These are phyloP conservation scores for Nothoprocta perdicaria DNA, from an alignment of 2,113 vertebrate genomes.

Conservation along the genomic window DNA sequence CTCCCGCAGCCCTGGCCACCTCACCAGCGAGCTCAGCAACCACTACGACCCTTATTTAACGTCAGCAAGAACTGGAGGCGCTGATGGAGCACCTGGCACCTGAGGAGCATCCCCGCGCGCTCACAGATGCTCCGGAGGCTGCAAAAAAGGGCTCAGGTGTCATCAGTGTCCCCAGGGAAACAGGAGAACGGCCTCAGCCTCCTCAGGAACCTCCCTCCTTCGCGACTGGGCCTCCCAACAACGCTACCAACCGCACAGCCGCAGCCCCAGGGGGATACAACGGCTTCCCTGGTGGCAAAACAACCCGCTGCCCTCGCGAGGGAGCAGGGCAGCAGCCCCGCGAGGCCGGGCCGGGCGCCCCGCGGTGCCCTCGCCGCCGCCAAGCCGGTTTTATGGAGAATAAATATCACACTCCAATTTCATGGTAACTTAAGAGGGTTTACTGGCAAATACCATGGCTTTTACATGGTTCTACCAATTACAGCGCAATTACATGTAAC, in stretches of 20 bases:
- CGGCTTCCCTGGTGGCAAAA: background rate
- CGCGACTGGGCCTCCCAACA: background rate
- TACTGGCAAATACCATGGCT: slow-evolving; percentile 63
- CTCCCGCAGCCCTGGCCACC: background rate
- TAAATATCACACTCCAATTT: slow-evolving; percentile 67
- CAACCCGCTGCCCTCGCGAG: too few species aligned
- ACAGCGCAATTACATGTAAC: slow-evolving; percentile 64
- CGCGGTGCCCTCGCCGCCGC: too few species aligned
- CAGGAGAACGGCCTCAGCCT: background rate
- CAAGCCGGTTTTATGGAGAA: slow-evolving; percentile 8
- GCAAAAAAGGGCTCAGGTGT: rapidly evolving
- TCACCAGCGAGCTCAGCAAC: background rate
- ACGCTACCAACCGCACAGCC: rapidly evolving
- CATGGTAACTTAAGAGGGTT: slow-evolving; percentile 66
- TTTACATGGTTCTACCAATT: slow-evolving; percentile 71
- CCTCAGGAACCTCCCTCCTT: background rate
- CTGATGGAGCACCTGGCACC: background rate
- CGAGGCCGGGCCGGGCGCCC: too few species aligned
- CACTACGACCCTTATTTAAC: background rate
- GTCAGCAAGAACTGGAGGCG: background rate
- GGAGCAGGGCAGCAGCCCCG: too few species aligned
- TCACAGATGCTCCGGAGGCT: background rate
- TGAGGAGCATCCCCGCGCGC: rapidly evolving
- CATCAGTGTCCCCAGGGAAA: background rate
- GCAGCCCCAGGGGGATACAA: background rate